A percentile compares a stretch with the other conserved stretches of the same genome.
Conservation (phyloP, 2,113 vertebrate species). For the Eurystomus gularis region DNA sequence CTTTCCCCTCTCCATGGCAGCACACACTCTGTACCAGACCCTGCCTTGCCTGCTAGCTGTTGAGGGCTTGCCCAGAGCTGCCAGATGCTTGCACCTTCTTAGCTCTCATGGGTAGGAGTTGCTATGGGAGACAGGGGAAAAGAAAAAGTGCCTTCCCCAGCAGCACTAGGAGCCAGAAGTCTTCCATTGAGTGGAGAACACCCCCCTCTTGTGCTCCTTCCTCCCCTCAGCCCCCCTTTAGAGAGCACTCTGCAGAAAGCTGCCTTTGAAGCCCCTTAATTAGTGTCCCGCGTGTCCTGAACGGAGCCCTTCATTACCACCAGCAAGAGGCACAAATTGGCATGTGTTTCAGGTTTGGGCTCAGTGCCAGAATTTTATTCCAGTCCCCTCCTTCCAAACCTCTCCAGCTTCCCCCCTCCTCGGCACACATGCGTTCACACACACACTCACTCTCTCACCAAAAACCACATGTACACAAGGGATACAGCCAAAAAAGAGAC, state of each 20-base stretch:
- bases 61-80: neutral
- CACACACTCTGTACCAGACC: neutral
- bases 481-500: neutral
- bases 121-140: slow-evolving; percentile 65
- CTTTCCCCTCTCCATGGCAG: neutral
- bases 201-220: slow-evolving; percentile 57
- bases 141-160: slow-evolving; percentile 58
- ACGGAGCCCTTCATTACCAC: slow-evolving; percentile 67
- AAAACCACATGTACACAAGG: neutral
- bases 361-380: slow-evolving; percentile 24
- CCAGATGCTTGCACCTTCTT: slow-evolving; percentile 60
- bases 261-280: slow-evolving; percentile 70
- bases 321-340: slow-evolving; percentile 56
- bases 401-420: neutral
- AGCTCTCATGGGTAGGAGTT: slow-evolving; percentile 60
- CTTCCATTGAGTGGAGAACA: slow-evolving; percentile 57
- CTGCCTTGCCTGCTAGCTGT: neutral
- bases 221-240: slow-evolving; percentile 56
- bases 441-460: neutral
- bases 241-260: slow-evolving; percentile 55
- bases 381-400: slow-evolving; percentile 12
- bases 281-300: slow-evolving; percentile 66
- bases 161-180: slow-evolving; percentile 54
- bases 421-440: neutral
- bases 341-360: slow-evolving; percentile 50